Evolutionary conservation across 2,888 invertebrate species (phyloP).

Genomic region (Chloroclystis v-ata): DNA sequence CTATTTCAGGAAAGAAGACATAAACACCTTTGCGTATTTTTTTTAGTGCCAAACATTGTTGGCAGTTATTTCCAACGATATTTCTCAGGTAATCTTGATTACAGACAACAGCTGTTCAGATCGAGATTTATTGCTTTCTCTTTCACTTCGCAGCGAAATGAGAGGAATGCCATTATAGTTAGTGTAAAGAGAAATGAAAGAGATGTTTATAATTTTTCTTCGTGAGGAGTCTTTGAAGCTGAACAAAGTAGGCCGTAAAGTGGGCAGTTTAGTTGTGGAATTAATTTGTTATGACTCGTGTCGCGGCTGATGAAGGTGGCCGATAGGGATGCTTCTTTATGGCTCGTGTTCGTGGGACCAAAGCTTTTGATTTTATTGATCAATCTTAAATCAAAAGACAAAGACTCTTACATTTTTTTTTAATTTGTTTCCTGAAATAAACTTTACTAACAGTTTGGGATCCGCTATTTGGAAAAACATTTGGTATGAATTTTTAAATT

Average conservation of each 20-base stretch:
- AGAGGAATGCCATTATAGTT: slow-evolving; percentile 39
- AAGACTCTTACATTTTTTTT: too few relatives aligned
- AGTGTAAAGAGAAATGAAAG: slow-evolving; percentile 24
- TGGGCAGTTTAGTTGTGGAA: slow-evolving; percentile 14
- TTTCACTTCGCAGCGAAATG: slow-evolving; percentile 36
- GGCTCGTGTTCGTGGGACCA: neutral
- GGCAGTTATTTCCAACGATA: slow-evolving; percentile 37
- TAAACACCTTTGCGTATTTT: slow-evolving; percentile 41
- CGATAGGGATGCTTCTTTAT: slow-evolving; percentile 14
- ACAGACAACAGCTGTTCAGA: slow-evolving; percentile 43
- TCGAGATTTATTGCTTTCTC: slow-evolving; percentile 32
- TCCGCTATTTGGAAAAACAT: too few relatives aligned
- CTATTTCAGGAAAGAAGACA: slow-evolving; percentile 34
- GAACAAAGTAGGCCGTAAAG: slow-evolving; percentile 22
- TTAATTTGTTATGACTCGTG: slow-evolving; percentile 28
- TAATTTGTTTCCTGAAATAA: too few relatives aligned
- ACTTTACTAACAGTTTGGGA: too few relatives aligned
- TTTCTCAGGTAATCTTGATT: slow-evolving; percentile 56
- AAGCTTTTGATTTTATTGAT: neutral
- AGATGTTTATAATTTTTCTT: slow-evolving; percentile 27
- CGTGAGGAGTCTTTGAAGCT: slow-evolving; percentile 24
- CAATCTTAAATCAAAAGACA: neutral
- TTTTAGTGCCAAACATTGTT: slow-evolving; percentile 31
- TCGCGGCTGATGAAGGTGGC: slow-evolving; percentile 2
- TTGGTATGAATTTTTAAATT: too few relatives aligned